Evolutionary conservation across 2,888 invertebrate genomes (phyloP), one percentile per base, ranked within the genome.

Genomic region (Apodemia duryi): DNA sequence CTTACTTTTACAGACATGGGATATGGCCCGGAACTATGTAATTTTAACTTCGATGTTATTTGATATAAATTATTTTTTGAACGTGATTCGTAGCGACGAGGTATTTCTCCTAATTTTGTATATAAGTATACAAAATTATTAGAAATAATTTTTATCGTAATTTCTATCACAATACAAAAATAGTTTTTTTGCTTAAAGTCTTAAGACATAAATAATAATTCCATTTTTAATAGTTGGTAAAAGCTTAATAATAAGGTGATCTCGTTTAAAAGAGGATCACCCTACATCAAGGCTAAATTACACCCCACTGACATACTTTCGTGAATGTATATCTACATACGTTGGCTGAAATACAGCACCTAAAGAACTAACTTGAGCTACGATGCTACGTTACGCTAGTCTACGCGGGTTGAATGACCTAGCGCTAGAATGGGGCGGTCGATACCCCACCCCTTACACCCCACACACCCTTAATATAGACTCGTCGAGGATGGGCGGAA

Each of bases 341-440:
- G 66, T 64, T 57, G 52, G 60, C 51, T 57, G 32, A 32, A 57
- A 63, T 41, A 38, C 54, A 52, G 54, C 52, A 38, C 21, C 28
- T 41, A 54, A 63, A 41, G 54, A 41, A 63, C 63, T 51, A 51
- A 29, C n/a, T 62, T 60, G 51, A 46, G 76, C 78, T 80, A 80
- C 79, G 78, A 70, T 69, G 77, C 79, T 80, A 81, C 80, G 80
- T 77, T 82, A 82, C 81, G 80, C 70, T 75, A 46, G 75, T 77
- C 75, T 57, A 71, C 78, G 84, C 82, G 84, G 85, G 89, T 84
- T 88, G 84, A 87, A 88, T 79, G 88, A 84, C 88, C 89, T 76
- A 75, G 75, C 74, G 79, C 76, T 77, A 77, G 79, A 80, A 81
- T 79, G 78, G 79, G 77, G 79, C 79, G 88, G 89, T 90, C 90